Evolutionary conservation across 2,888 invertebrate species (phyloP), one percentile per base, ranked within the genome.

Genomic region (Caenorhabditis doughertyi): DNA sequence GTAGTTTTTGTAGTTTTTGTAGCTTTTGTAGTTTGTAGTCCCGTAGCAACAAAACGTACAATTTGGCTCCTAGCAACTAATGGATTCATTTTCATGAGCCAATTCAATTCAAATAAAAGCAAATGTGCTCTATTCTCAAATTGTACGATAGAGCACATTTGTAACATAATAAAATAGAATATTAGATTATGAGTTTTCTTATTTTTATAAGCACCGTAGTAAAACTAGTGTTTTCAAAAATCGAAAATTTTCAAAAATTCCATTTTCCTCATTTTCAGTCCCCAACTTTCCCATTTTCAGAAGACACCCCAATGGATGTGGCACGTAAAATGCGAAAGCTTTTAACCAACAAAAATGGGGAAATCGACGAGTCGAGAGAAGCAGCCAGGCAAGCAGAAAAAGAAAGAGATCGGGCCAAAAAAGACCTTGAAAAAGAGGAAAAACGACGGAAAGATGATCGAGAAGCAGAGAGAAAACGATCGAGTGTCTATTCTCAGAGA

Each of bases 351-450:
- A 82, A 86, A 47, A 83, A 79, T 51, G 73, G 70, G 3, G 81
- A 83, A n/a, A 65, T 86, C 29, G 71, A 83, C 18, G 79, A 81
- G 27, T 65, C 77, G 0, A 47, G 71, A 18, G 86, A 86, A 53
- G 79, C 65, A 0, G 73, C 70, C 0, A 60, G 81, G 0, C 79
- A 70, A 27, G 79, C 80, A 1, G 84, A 84, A 13, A 71, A 79
- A 13, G 86, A 86, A 11, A 65, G 73, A 21, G 80, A 83, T 53
- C 68, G 84, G 1, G 58, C 76, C 7, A 79, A 81, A 67, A 84
- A 77, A 39, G 85, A 87, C n/a, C 42, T 83, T 49, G 85, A 84
- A 21, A 77, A 67, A 8, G 64, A 81, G 47, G 81, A 82, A 51
- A 76, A 72, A 42, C 44, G 77, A 39, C 8, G 73, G 32, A 62